Evolutionary conservation across 2,113 vertebrate species (phyloP).

Genomic region (Todiramphus chloris): DNA sequence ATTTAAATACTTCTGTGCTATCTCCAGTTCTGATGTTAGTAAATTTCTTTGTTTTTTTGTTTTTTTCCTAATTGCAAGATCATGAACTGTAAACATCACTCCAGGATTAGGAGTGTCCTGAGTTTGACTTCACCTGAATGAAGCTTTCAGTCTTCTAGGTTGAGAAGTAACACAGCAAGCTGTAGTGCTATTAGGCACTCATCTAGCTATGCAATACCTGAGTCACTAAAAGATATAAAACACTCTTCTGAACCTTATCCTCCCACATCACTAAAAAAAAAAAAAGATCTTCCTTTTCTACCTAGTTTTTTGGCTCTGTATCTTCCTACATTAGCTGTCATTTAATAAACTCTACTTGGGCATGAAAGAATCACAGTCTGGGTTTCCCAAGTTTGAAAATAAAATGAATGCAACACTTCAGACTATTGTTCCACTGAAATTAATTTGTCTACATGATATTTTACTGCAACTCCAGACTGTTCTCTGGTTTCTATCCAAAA

Average conservation of each 20-base stretch:
- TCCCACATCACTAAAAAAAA: background rate
- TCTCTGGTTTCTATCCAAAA: constrained; percentile 3
- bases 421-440: constrained; percentile 24
- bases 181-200: background rate
- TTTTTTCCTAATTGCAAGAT: background rate
- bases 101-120: background rate
- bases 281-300: background rate
- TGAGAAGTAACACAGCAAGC: background rate
- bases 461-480: background rate
- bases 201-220: background rate
- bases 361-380: background rate
- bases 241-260: background rate
- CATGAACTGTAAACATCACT: background rate
- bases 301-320: background rate
- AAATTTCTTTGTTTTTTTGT: rapidly evolving
- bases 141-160: background rate
- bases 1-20: background rate
- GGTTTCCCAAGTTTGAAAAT: constrained; percentile 29
- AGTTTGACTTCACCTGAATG: background rate
- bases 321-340: constrained; percentile 27
- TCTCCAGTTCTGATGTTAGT: background rate
- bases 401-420: constrained; percentile 3
- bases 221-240: constrained; percentile 10
- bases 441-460: constrained; percentile 25
- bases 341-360: background rate